phyloP scores from a whole-genome alignment of 2,797 vertebrate genomes.

The Cossypha dichroa region DNA sequence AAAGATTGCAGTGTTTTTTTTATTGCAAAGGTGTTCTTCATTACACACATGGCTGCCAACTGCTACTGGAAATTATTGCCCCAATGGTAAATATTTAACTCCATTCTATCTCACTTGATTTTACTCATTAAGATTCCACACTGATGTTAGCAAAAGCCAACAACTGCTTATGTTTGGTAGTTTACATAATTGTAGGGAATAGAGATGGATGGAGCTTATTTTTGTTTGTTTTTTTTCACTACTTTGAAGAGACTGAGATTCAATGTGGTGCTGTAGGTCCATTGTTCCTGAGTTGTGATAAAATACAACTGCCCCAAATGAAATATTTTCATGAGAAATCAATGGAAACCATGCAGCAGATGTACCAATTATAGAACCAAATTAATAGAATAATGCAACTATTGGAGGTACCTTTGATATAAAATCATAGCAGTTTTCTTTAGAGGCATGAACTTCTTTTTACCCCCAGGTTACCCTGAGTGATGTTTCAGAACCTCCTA shows the following conservation, averaged over 20 bases:
- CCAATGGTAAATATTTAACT: neutral
- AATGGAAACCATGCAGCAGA: neutral
- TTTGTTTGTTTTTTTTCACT: neutral
- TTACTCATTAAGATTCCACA: neutral
- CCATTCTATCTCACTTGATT: neutral
- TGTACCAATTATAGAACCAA: neutral
- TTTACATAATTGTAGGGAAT: neutral
- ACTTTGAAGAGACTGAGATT: neutral
- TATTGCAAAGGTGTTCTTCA: neutral
- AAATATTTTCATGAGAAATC: neutral
- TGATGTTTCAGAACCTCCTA: neutral
- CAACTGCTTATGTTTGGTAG: neutral
- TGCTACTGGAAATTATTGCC: neutral
- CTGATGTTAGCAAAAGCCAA: neutral
- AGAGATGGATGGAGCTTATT: neutral
- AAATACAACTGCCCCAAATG: neutral
- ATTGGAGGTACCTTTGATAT: neutral
- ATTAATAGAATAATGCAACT: neutral
- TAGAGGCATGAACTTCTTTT: neutral
- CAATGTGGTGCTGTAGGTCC: neutral
- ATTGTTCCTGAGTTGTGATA: neutral
- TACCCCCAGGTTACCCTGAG: neutral
- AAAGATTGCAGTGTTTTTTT: neutral
- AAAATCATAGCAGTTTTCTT: neutral
- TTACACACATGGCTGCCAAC: neutral